Evolutionary conservation across 1,140 invertebrate species (phyloP), one percentile per base, ranked within the genome.

Genomic region (Arctopsyche grandis): DNA sequence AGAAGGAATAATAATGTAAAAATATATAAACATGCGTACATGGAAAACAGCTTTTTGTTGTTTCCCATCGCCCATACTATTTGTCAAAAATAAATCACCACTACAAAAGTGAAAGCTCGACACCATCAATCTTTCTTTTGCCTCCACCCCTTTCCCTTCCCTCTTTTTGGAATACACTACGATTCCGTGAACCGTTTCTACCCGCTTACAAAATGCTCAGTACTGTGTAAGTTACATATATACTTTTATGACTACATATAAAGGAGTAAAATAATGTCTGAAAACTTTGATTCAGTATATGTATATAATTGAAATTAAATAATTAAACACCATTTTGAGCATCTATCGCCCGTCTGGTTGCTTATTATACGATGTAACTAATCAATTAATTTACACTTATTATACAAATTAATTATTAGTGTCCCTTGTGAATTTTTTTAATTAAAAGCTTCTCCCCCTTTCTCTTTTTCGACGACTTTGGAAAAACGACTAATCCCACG

Each of bases 81-180:
- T 46, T 71, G 69, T 71, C 69, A 71, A 71, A 71, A 71, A 71
- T 71, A 71, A 71, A 71, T 71, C 69, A 71, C 69, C 14, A 46
- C 16, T 48, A 21, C n/a, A 46, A 44, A 71, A 71, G 38, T 71
- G 43, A 71, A 71, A 48, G 69, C 16, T 71, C 69, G 43, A 48
- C 69, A 71, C 44, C 69, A 71, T 71, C 44, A 71, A 71, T 71
- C 69, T 71, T 71, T 71, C 44, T 24, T 44, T 66, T 66, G 48
- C 48, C 48, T 4, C 48, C 48, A 1, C 29, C 29, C 29, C 29
- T n/a, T n/a, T 7, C 29, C 29, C 29, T 38, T 4, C 7, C 1
- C 7, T 21, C 63, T 9, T 26, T 52, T 52, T 26, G 3, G 26
- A 60, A 26, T 10, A 21, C 24, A 26, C 24, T 29, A 66, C 63